Evolutionary conservation across 2,888 invertebrate species (phyloP).

Genomic region (Ischnura elegans): DNA sequence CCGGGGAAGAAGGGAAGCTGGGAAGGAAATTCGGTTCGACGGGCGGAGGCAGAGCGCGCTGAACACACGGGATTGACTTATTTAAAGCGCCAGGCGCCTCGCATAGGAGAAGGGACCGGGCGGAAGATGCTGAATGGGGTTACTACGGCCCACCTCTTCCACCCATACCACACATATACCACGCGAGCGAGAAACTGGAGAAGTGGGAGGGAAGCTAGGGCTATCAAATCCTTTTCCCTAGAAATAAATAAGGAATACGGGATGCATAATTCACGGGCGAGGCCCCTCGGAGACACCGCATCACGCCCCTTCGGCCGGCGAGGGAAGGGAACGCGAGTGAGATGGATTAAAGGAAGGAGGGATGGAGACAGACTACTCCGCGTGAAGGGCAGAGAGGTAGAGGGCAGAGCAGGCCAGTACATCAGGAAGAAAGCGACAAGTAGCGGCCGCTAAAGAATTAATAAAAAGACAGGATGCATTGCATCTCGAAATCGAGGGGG

Average conservation of each 20-base stretch:
- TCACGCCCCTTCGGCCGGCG: not conserved
- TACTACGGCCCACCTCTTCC: too few species aligned
- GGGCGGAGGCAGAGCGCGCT: not conserved
- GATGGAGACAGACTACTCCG: not conserved
- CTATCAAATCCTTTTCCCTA: constrained; percentile 49
- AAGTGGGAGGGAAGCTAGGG: not conserved
- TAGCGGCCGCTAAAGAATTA: not conserved
- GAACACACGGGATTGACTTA: constrained; percentile 44
- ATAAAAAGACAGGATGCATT: not conserved
- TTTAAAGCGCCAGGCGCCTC: constrained; percentile 8
- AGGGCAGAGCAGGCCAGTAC: not conserved
- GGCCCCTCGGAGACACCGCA: constrained; percentile 4
- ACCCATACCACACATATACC: too few species aligned
- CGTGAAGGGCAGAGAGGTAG: not conserved
- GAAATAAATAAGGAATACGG: constrained; percentile 64
- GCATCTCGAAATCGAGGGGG: not conserved
- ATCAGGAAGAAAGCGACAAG: not conserved
- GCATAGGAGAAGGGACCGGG: not conserved
- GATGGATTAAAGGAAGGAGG: not conserved
- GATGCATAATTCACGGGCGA: constrained; percentile 62
- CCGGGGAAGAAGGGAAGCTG: not conserved
- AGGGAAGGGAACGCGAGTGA: not conserved
- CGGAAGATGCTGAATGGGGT: not conserved
- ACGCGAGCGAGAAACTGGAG: not conserved
- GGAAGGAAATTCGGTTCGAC: not conserved